phyloP scores from a whole-genome alignment of 2,888 invertebrate species.

The Subacronicta megacephala region DNA sequence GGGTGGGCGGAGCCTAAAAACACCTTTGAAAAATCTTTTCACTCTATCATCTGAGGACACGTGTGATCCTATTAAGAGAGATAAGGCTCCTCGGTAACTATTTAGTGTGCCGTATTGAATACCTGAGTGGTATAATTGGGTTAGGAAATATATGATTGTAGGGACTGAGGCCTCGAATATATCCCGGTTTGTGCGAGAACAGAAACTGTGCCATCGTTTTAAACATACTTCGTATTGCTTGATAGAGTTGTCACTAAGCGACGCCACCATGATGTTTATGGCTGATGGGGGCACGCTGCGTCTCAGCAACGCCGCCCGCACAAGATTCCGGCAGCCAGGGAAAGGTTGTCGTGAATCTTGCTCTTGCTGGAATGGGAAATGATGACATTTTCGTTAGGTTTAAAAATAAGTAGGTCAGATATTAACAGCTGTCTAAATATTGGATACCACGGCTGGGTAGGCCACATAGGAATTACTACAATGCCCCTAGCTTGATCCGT shows the following conservation, averaged over 20 bases:
- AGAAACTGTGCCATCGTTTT: background rate
- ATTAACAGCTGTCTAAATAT: slow-evolving; percentile 1
- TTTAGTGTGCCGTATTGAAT: slow-evolving; percentile 1
- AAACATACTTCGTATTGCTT: slow-evolving; percentile 9
- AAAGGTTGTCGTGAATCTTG: slow-evolving; percentile 25
- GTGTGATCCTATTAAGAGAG: background rate
- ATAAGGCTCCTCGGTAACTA: background rate
- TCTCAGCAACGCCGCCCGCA: slow-evolving; percentile 26
- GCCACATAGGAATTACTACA: slow-evolving; percentile 16
- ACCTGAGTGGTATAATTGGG: background rate
- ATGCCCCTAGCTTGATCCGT: slow-evolving; percentile 13
- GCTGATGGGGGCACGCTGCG: slow-evolving; percentile 9
- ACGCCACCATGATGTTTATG: background rate
- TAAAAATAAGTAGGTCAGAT: background rate
- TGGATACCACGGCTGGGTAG: slow-evolving; percentile 22
- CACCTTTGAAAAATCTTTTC: slow-evolving; percentile 5
- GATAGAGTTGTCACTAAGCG: background rate
- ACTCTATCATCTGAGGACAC: background rate
- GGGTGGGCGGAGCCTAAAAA: slow-evolving; percentile 2
- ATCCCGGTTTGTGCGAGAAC: background rate
- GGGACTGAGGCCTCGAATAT: background rate
- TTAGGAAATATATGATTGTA: background rate
- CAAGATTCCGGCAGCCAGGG: slow-evolving; percentile 42
- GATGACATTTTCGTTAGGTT: background rate
- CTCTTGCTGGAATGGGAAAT: slow-evolving; percentile 11